Conservation (phyloP, 2,888 invertebrate species). For the Napeogenes inachia region DNA sequence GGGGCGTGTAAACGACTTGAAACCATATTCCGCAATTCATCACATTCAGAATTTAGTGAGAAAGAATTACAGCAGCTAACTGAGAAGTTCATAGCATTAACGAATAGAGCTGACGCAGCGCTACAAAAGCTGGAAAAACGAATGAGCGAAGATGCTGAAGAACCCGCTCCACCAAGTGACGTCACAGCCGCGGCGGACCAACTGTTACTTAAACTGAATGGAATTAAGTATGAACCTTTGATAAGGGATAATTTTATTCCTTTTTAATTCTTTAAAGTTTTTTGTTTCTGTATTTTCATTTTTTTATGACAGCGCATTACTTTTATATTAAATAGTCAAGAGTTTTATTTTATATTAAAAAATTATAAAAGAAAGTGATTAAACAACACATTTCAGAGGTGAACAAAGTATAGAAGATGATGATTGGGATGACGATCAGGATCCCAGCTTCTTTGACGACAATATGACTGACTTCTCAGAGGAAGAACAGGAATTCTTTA, state of each 20-base stretch:
- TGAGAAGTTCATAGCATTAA: conserved; percentile 67
- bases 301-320: background rate
- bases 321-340: too few relatives aligned
- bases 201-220: conserved; percentile 54
- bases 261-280: background rate
- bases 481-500: conserved; percentile 52
- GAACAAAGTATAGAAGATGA: conserved; percentile 54
- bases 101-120: conserved; percentile 67
- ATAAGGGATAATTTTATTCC: background rate
- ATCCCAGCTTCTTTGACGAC: conserved; percentile 51
- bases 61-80: conserved; percentile 63
- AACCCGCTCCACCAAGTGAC: conserved; percentile 48
- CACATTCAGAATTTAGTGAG: conserved; percentile 58
- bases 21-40: conserved; percentile 57
- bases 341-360: too few relatives aligned
- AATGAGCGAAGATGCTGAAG: conserved; percentile 49
- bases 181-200: conserved; percentile 57
- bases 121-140: conserved; percentile 60
- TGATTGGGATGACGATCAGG: conserved; percentile 54
- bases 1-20: conserved; percentile 61
- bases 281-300: too few relatives aligned
- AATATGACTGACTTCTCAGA: conserved; percentile 59
- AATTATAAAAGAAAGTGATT: too few relatives aligned
- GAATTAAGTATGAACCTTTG: conserved; percentile 49
- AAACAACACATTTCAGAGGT: conserved; percentile 37